Percentiles rank a stretch among this genome's conserved stretches.
Conservation (phyloP, 2,797 vertebrate species). For the Triplophysa yarkandensis region DNA sequence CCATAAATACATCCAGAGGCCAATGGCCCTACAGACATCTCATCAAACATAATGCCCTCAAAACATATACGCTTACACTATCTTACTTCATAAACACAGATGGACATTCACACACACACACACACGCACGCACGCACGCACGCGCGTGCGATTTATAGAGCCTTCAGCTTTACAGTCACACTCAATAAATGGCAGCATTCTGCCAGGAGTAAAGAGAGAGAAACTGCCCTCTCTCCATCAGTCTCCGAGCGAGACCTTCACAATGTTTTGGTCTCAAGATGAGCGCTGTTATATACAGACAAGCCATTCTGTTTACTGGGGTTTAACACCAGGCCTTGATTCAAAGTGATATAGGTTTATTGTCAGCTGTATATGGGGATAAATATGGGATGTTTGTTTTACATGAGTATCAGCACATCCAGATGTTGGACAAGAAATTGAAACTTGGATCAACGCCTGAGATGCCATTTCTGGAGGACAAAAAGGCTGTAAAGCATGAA, state of each 20-base stretch:
- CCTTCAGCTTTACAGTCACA: slow-evolving; percentile 48
- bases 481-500: background rate
- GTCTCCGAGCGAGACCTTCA: slow-evolving; percentile 31
- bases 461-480: slow-evolving; percentile 3
- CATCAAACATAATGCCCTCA: slow-evolving; percentile 31
- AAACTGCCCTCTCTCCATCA: slow-evolving; percentile 26
- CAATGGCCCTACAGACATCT: slow-evolving; percentile 21
- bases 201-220: slow-evolving; percentile 45
- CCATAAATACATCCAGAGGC: slow-evolving; percentile 46
- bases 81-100: background rate
- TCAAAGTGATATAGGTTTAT: slow-evolving; percentile 25
- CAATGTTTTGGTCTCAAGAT: slow-evolving; percentile 32
- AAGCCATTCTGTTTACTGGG: slow-evolving; percentile 3
- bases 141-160: slow-evolving; percentile 47
- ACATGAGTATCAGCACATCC: slow-evolving; percentile 10
- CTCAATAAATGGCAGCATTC: slow-evolving; percentile 53
- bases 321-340: slow-evolving; percentile 16
- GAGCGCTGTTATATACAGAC: slow-evolving; percentile 21
- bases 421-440: background rate
- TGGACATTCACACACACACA: background rate
- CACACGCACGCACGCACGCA: background rate
- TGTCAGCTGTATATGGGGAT: background rate
- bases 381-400: slow-evolving; percentile 12
- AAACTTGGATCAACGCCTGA: background rate
- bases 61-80: slow-evolving; percentile 7